Conservation (phyloP, 2,797 vertebrate genomes). For the Hirundo rustica region DNA sequence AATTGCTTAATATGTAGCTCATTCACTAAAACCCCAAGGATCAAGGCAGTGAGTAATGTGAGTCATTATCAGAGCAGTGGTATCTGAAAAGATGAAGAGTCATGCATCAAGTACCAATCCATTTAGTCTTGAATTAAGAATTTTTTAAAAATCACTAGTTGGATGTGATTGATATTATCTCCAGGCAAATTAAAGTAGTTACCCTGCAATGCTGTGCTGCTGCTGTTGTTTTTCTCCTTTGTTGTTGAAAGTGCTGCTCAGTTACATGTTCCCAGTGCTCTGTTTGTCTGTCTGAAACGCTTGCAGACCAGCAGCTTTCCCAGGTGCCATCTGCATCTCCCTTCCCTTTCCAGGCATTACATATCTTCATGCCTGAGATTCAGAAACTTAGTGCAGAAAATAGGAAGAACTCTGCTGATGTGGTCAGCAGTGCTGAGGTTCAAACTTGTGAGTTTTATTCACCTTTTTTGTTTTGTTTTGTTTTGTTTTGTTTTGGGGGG, state of each 20-base stretch:
- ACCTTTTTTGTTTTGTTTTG: not conserved
- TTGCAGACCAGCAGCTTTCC: not conserved
- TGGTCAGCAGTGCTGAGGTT: not conserved
- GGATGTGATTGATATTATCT: not conserved
- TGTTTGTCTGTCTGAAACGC: not conserved
- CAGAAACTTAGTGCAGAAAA: not conserved
- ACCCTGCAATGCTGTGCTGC: not conserved
- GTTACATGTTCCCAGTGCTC: not conserved
- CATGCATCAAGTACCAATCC: not conserved
- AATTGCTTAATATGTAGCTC: slow-evolving; percentile 41
- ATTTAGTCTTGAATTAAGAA: slow-evolving; percentile 20
- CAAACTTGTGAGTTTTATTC: not conserved
- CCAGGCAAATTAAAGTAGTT: not conserved
- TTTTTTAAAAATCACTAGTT: not conserved
- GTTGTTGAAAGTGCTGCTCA: not conserved
- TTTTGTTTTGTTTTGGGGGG: too few species aligned
- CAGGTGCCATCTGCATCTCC: not conserved
- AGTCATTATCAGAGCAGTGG: slow-evolving; percentile 24
- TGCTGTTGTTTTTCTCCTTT: not conserved
- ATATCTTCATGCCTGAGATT: not conserved
- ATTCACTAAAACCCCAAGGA: slow-evolving; percentile 50
- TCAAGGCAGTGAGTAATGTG: not conserved
- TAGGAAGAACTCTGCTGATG: not conserved
- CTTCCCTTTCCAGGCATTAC: not conserved
- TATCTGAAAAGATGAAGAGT: slow-evolving; percentile 8